A percentile compares a stretch with the other conserved stretches of the same genome.
These are phyloP conservation scores for Seriola aureovittata DNA, from an alignment of 2,113 vertebrate species.

Conservation along the genomic window DNA sequence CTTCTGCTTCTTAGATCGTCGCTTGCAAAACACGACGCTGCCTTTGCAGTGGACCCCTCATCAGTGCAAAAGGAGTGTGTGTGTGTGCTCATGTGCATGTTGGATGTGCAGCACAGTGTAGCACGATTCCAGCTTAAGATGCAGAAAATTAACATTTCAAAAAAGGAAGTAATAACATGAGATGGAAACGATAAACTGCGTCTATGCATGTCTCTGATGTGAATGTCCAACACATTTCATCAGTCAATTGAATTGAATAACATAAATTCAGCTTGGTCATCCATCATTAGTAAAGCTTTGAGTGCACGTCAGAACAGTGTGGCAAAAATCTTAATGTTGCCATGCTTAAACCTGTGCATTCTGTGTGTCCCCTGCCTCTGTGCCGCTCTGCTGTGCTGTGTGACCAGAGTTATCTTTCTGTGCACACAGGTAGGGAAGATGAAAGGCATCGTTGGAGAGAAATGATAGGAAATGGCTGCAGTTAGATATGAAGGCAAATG, in stretches of 20 bases:
- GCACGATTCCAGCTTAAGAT: background rate
- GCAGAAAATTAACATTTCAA: background rate
- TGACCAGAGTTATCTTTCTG: constrained; percentile 19
- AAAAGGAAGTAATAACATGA: background rate
- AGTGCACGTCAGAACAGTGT: background rate
- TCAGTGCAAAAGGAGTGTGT: too few species aligned
- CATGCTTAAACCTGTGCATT: background rate
- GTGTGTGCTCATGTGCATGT: too few species aligned
- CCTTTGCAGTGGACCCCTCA: background rate
- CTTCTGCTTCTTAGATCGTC: background rate
- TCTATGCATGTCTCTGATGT: background rate
- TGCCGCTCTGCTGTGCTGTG: background rate
- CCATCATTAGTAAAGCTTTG: background rate
- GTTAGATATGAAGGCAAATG: constrained; percentile 22
- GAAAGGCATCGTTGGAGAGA: constrained; percentile 47
- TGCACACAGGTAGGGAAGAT: constrained; percentile 52
- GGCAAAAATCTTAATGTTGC: background rate
- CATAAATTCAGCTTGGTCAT: background rate
- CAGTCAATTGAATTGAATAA: background rate
- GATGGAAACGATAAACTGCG: background rate
- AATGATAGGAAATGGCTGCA: constrained; percentile 34
- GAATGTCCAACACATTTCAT: background rate
- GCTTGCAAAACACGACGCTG: background rate
- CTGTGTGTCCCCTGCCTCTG: background rate
- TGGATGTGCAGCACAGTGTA: background rate